Conservation (phyloP, 2,888 invertebrate genomes). For the Leistus spinibarbis region DNA sequence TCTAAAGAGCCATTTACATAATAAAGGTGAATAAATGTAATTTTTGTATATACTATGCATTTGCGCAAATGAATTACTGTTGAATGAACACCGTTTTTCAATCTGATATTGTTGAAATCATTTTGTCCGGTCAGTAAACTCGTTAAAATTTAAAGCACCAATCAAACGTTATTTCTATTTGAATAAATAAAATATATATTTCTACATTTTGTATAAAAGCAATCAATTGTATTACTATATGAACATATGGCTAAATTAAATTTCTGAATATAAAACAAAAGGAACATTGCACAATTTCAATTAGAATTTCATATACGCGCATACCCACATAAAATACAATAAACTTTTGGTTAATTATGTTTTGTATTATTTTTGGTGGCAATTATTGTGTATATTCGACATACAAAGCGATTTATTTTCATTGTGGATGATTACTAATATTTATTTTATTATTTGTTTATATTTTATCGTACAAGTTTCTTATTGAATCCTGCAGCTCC, state of each 20-base stretch:
- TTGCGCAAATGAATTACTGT: background rate
- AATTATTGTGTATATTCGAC: background rate
- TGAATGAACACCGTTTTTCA: background rate
- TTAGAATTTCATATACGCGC: background rate
- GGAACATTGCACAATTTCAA: background rate
- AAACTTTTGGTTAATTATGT: background rate
- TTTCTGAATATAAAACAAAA: background rate
- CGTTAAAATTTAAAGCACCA: background rate
- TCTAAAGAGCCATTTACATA: background rate
- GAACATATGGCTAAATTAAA: background rate
- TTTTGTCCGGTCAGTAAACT: background rate
- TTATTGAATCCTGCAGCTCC: no score
- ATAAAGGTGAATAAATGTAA: background rate
- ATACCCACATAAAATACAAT: no score
- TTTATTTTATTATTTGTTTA: no score
- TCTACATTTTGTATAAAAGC: background rate
- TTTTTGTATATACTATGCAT: background rate
- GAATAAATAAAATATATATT: background rate
- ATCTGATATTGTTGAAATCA: background rate
- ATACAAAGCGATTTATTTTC: background rate
- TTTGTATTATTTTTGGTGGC: background rate
- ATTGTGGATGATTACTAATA: no score
- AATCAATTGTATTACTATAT: background rate
- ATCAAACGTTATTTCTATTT: background rate
- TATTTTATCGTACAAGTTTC: no score